Evolutionary conservation across 2,888 invertebrate genomes (phyloP), one percentile per base, ranked within the genome.

Genomic region (Tinea trinotella): DNA sequence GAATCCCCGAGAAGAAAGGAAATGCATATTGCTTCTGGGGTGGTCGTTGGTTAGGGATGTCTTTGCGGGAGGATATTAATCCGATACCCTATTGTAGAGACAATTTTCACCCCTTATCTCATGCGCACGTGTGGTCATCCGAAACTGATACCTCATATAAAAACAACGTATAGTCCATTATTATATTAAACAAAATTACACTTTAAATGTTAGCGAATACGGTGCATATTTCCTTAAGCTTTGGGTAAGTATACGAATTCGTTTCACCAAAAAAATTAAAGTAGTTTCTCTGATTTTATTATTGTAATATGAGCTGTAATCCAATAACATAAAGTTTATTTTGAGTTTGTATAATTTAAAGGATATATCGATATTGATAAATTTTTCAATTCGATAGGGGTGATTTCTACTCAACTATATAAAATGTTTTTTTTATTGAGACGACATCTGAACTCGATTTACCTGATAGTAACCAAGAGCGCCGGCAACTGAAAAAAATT

Each of bases 61-160:
- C 36, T 5, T 36, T 36, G 36, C 12, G 36, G 12, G 36, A n/a
- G 36, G 36, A 12, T n/a, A 36, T 36, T 5, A 36, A 36, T 1
- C n/a, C n/a, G n/a, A 2, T 17, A 46, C 19, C 46, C 46, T 19
- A 19, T 46, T 17, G 19, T 7, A 46, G 9, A n/a, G 36, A 4
- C 10, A 2, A 7, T 2, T 15, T 46, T 46, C 46, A 46, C 19
- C 46, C 30, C 46, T 44, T 46, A 46, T 18, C 46, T 46, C 40
- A 30, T 40, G 46, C 19, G 19, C 46, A 46, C 46, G 46, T 46
- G 46, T 46, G 18, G 19, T 46, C 46, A 46, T 19, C 46, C 46
- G 18, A 46, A 40, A 40, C 13, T 13, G 9, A 15, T n/a, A 15
- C 13, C 7, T 15, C 3, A 6, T 6, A 12, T 15, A n/a, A 15